A percentile compares a stretch with the other conserved stretches of the same genome.
Evolutionary conservation across 2,888 invertebrate genomes (phyloP).

Genomic region (Drosophila histrio): DNA sequence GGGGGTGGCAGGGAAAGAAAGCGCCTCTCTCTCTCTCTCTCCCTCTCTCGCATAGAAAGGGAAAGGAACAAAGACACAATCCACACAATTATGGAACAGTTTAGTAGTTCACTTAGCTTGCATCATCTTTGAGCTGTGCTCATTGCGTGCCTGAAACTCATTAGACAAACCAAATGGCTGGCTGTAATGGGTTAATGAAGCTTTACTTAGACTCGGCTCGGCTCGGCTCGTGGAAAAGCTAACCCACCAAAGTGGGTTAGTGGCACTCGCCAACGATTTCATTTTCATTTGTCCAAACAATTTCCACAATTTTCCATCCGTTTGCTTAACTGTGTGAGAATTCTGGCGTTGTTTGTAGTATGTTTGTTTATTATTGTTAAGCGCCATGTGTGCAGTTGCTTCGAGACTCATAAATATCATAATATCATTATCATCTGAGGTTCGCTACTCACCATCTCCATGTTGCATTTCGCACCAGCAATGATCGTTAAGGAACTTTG

Average conservation of each 20-base stretch:
- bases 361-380: conserved; percentile 54
- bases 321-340: conserved; percentile 72
- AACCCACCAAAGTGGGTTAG: conserved; percentile 71
- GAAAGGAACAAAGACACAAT: neutral
- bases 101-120: conserved; percentile 27
- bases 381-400: conserved; percentile 50
- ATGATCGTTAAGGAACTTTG: conserved; percentile 83
- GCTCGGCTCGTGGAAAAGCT: conserved; percentile 14
- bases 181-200: conserved; percentile 63
- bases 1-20: neutral
- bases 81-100: conserved; percentile 24
- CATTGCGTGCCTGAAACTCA: conserved; percentile 62
- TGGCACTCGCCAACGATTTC: conserved; percentile 62
- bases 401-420: conserved; percentile 57
- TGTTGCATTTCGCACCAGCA: conserved; percentile 84
- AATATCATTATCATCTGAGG: conserved; percentile 3
- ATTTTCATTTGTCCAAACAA: conserved; percentile 16
- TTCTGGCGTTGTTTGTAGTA: conserved; percentile 19
- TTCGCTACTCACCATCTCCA: conserved; percentile 78
- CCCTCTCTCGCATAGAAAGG: too few relatives aligned
- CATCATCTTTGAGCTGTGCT: conserved; percentile 36
- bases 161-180: conserved; percentile 50
- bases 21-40: too few relatives aligned
- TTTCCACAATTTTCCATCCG: conserved; percentile 20
- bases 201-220: conserved; percentile 35